These are phyloP conservation scores for Serranus cabrilla DNA, from an alignment of 2,797 vertebrate species.

Conservation along the genomic window DNA sequence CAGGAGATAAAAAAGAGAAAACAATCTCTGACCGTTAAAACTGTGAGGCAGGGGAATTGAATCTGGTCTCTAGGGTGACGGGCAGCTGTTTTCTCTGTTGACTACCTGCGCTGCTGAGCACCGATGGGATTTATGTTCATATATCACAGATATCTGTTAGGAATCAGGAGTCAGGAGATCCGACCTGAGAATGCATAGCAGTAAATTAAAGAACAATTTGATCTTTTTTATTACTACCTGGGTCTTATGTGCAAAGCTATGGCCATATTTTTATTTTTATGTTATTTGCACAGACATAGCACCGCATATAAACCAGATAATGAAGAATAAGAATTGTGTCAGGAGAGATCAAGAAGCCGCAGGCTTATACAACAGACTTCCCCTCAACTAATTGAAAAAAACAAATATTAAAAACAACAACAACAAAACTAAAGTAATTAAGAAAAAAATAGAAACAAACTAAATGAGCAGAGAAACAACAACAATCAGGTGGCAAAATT, in stretches of 20 bases:
- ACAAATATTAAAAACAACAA: too few relatives aligned
- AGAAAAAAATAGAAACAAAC: too few relatives aligned
- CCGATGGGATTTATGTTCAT: constrained; percentile 46
- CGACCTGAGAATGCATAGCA: neutral
- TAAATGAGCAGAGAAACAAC: too few relatives aligned
- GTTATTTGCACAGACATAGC: too few relatives aligned
- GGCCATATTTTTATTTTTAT: neutral
- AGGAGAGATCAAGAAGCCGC: too few relatives aligned
- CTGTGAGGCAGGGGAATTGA: constrained; percentile 44
- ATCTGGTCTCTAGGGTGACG: constrained; percentile 53
- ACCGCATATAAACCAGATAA: too few relatives aligned
- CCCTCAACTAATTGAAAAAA: too few relatives aligned
- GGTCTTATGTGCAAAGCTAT: neutral
- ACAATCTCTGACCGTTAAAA: constrained; percentile 50
- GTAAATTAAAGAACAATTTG: constrained; percentile 12
- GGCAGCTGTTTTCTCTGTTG: constrained; percentile 55
- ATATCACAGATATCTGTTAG: constrained; percentile 38
- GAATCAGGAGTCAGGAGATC: constrained; percentile 30
- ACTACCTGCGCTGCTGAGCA: constrained; percentile 19
- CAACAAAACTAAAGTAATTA: too few relatives aligned
- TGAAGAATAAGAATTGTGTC: too few relatives aligned
- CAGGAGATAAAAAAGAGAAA: constrained; percentile 40
- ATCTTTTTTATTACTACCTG: neutral
- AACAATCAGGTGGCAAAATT: too few relatives aligned
- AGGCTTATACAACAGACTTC: too few relatives aligned